These are phyloP conservation scores for Peromyscus eremicus DNA, from an alignment of 2,797 vertebrate genomes.

Conservation along the genomic window DNA sequence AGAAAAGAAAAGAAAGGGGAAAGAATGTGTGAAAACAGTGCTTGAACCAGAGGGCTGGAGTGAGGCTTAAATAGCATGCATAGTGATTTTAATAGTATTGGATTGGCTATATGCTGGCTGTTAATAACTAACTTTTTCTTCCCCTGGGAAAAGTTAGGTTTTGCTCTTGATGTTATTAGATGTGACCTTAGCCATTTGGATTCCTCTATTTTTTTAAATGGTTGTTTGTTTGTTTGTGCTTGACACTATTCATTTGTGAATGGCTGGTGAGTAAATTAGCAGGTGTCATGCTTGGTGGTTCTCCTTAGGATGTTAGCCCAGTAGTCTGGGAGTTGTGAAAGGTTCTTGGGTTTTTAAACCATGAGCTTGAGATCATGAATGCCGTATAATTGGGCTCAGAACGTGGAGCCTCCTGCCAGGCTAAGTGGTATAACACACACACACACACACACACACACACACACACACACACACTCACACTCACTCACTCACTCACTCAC, in stretches of 20 bases:
- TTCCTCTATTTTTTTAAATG: neutral
- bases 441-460: no score
- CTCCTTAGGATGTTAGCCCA: neutral
- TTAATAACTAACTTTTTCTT: neutral
- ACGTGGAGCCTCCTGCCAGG: neutral
- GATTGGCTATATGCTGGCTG: neutral
- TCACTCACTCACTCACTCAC: no score
- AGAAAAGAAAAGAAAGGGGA: neutral
- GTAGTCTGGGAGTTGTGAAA: conserved; percentile 3
- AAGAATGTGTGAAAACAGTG: neutral
- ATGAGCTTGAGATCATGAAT: neutral
- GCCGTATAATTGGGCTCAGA: neutral
- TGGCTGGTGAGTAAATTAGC: neutral
- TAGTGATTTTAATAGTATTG: neutral
- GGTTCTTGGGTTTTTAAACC: neutral
- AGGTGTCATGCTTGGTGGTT: neutral
- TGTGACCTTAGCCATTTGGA: conserved; percentile 9
- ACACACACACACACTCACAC: no score
- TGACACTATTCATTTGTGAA: conserved; percentile 8
- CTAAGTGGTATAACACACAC: neutral
- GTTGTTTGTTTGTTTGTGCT: neutral
- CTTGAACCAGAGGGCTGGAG: neutral
- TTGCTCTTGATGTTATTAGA: conserved; percentile 45
- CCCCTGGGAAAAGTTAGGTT: neutral
- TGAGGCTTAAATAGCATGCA: neutral